phyloP scores from a whole-genome alignment of 1,140 invertebrate genomes.

The Onthophagus taurus region DNA sequence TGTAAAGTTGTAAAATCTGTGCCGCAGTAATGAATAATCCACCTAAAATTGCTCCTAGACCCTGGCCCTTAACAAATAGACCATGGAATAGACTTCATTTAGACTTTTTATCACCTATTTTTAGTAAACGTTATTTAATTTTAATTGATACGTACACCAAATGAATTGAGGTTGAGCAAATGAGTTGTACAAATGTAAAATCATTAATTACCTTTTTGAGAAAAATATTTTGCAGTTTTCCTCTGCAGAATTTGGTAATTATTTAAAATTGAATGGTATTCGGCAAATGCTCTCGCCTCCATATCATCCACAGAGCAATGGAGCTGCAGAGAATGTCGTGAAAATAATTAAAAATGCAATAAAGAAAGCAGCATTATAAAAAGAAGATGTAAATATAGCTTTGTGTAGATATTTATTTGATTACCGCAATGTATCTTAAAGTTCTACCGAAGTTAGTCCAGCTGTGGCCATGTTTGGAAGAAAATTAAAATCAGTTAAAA shows the following conservation, averaged over 20 bases:
- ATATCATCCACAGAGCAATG: slow-evolving; percentile 24
- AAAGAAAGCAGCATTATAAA: too few relatives aligned
- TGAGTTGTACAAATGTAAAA: slow-evolving; percentile 7
- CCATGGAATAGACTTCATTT: too few relatives aligned
- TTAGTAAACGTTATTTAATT: slow-evolving; percentile 11
- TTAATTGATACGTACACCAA: slow-evolving; percentile 1
- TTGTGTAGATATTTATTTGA: slow-evolving; percentile 9
- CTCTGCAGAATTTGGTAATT: slow-evolving; percentile 21
- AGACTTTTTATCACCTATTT: too few relatives aligned
- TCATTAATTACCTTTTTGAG: slow-evolving; percentile 10
- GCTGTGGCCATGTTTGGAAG: slow-evolving; percentile 7
- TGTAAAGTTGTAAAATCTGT: slow-evolving; percentile 22
- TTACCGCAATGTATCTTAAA: slow-evolving; percentile 1
- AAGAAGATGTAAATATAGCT: too few relatives aligned
- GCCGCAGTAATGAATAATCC: too few relatives aligned
- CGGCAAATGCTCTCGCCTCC: slow-evolving; percentile 19
- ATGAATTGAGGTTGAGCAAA: not conserved
- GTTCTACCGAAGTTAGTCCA: slow-evolving; percentile 2
- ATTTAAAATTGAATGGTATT: slow-evolving; percentile 22
- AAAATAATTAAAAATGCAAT: slow-evolving; percentile 24
- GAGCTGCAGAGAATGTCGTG: slow-evolving; percentile 28
- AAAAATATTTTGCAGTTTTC: slow-evolving; percentile 22
- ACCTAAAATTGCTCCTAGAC: too few relatives aligned
- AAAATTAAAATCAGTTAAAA: slow-evolving; percentile 1
- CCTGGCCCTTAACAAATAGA: too few relatives aligned